These are phyloP conservation scores for Beris chalybata DNA, from an alignment of 2,888 invertebrate species.

Conservation along the genomic window DNA sequence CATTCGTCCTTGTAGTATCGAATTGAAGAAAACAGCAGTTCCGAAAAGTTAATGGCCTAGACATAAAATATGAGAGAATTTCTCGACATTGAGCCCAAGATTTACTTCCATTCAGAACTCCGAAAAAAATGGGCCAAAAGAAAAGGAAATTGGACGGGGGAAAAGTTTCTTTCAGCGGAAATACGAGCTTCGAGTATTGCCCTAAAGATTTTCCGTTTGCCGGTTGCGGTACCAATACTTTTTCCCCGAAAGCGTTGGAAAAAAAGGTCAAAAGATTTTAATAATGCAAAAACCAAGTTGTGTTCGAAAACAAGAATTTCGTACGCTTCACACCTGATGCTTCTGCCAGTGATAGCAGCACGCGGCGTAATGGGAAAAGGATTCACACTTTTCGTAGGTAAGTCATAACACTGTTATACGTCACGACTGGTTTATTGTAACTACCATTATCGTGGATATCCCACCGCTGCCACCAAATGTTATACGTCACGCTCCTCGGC, in stretches of 20 bases:
- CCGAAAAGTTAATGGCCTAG: slow-evolving; percentile 31
- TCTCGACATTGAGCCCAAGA: slow-evolving; percentile 22
- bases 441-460: too few species aligned
- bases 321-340: slow-evolving; percentile 27
- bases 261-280: slow-evolving; percentile 12
- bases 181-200: slow-evolving; percentile 6
- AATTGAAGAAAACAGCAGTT: too few species aligned
- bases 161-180: slow-evolving; percentile 17
- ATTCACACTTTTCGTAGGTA: slow-evolving; percentile 15
- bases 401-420: too few species aligned
- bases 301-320: neutral
- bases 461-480: too few species aligned
- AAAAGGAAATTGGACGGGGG: slow-evolving; percentile 24
- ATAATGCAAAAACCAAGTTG: slow-evolving; percentile 18
- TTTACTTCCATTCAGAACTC: slow-evolving; percentile 8
- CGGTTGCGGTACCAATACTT: neutral
- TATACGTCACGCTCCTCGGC: too few species aligned
- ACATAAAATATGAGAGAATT: slow-evolving; percentile 33
- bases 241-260: neutral
- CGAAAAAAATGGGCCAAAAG: slow-evolving; percentile 6
- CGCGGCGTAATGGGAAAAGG: slow-evolving; percentile 5
- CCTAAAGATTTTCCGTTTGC: neutral
- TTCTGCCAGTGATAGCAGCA: slow-evolving; percentile 2
- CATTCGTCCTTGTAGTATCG: too few species aligned
- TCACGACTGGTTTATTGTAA: too few species aligned